Evolutionary conservation across 2,888 invertebrate species (phyloP).

Genomic region (Masnerella sp.): DNA sequence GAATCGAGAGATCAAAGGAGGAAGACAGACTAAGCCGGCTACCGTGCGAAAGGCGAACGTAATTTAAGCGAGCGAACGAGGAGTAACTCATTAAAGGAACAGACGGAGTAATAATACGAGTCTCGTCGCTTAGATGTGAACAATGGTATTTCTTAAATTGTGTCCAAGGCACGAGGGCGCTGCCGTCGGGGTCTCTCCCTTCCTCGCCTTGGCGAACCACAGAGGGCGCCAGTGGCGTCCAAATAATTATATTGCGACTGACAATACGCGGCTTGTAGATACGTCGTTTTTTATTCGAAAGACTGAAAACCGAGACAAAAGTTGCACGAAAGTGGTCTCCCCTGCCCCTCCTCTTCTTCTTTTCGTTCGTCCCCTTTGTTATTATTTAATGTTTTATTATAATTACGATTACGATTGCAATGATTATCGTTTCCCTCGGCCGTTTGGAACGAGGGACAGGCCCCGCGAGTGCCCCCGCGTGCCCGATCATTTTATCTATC

Average conservation of each 20-base stretch:
- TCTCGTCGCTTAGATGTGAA: slow-evolving; percentile 62
- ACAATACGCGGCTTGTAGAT: slow-evolving; percentile 70
- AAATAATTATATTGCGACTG: slow-evolving; percentile 68
- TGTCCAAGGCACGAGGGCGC: slow-evolving; percentile 67
- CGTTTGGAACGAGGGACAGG: slow-evolving; percentile 63
- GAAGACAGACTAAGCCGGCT: slow-evolving; percentile 29
- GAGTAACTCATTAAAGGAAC: slow-evolving; percentile 15
- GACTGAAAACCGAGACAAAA: slow-evolving; percentile 68
- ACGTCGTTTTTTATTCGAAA: slow-evolving; percentile 71
- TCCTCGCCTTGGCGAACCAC: slow-evolving; percentile 19
- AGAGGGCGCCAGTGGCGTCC: slow-evolving; percentile 31
- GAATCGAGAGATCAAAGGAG: slow-evolving; percentile 42
- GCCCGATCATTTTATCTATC: slow-evolving; percentile 73
- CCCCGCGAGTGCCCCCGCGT: slow-evolving; percentile 68
- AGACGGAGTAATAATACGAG: slow-evolving; percentile 52
- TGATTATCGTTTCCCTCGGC: slow-evolving; percentile 14
- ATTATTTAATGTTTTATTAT: slow-evolving; percentile 16
- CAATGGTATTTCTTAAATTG: slow-evolving; percentile 66
- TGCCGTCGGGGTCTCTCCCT: slow-evolving; percentile 64
- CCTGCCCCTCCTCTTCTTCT: slow-evolving; percentile 38
- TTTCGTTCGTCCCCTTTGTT: slow-evolving; percentile 42
- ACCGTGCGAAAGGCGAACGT: too few relatives aligned
- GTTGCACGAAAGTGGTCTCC: slow-evolving; percentile 46
- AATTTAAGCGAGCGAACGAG: neutral
- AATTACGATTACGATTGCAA: slow-evolving; percentile 12